A percentile compares a stretch with the other conserved stretches of the same genome.
phyloP scores from a whole-genome alignment of 2,888 invertebrate genomes.

The Podotricha telesiphe region DNA sequence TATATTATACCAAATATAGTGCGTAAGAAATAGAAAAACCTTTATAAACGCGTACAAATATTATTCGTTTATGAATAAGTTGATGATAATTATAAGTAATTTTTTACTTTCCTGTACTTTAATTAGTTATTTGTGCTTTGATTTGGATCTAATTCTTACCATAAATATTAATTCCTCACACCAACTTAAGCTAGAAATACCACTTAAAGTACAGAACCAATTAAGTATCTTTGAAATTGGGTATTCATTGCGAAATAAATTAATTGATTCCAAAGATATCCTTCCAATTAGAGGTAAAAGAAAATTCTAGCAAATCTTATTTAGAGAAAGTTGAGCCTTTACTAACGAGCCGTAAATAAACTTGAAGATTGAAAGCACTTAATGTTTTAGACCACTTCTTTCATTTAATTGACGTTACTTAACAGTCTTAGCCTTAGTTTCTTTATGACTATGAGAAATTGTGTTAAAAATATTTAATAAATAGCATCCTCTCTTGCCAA shows the following conservation, averaged over 20 bases:
- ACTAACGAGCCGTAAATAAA: slow-evolving; percentile 12
- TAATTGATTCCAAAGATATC: slow-evolving; percentile 10
- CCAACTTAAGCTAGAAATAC: background rate
- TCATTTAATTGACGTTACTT: slow-evolving; percentile 12
- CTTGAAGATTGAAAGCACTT: slow-evolving; percentile 14
- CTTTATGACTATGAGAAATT: too few relatives aligned
- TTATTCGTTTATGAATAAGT: background rate
- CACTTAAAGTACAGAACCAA: background rate
- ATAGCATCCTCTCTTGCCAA: too few relatives aligned
- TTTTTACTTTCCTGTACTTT: too few relatives aligned
- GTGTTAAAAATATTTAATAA: background rate
- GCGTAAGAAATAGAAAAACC: too few relatives aligned
- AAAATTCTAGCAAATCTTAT: slow-evolving; percentile 5
- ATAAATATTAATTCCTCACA: background rate
- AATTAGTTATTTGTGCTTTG: background rate
- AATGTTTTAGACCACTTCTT: slow-evolving; percentile 1
- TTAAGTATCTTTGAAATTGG: slow-evolving; percentile 9
- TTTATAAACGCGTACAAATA: too few relatives aligned
- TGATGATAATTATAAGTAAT: background rate
- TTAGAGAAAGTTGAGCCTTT: slow-evolving; percentile 7
- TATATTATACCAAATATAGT: too few relatives aligned
- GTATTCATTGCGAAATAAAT: slow-evolving; percentile 8
- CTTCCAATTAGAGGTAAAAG: slow-evolving; percentile 9
- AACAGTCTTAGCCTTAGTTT: too few relatives aligned
- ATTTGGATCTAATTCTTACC: background rate